A percentile compares a stretch with the other conserved stretches of the same genome.
Conservation (phyloP, 1,140 invertebrate species). For the Wasmannia auropunctata region DNA sequence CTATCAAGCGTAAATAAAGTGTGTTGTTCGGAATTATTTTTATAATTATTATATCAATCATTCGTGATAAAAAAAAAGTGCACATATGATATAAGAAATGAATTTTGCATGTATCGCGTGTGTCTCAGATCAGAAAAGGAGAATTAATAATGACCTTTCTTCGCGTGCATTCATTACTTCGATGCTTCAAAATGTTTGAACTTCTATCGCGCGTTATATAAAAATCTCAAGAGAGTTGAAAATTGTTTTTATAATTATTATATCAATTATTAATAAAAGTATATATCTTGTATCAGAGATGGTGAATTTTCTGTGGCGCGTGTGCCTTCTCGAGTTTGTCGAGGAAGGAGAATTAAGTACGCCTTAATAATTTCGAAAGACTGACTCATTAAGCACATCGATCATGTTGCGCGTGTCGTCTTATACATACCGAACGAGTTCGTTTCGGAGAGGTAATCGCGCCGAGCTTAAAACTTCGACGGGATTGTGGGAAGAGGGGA, state of each 20-base stretch:
- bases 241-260: not conserved
- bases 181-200: too few relatives aligned
- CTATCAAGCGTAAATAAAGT: not conserved
- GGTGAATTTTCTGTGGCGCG: not conserved
- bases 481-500: not conserved
- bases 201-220: too few relatives aligned
- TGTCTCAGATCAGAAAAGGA: too few relatives aligned
- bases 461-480: constrained; percentile 22
- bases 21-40: not conserved
- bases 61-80: too few relatives aligned
- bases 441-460: constrained; percentile 39
- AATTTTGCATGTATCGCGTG: too few relatives aligned
- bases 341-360: not conserved
- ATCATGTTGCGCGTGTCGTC: constrained; percentile 31
- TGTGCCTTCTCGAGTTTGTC: not conserved
- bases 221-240: too few relatives aligned
- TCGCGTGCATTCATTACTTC: too few relatives aligned
- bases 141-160: too few relatives aligned
- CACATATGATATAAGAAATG: too few relatives aligned
- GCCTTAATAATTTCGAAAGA: constrained; percentile 5
- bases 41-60: not conserved
- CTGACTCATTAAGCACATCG: constrained; percentile 18
- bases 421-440: constrained; percentile 46
- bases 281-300: not conserved
- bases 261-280: not conserved